Percentiles rank a stretch among this genome's conserved stretches.
phyloP scores from a whole-genome alignment of 1,140 invertebrate genomes.

The Drosophila cardini region DNA sequence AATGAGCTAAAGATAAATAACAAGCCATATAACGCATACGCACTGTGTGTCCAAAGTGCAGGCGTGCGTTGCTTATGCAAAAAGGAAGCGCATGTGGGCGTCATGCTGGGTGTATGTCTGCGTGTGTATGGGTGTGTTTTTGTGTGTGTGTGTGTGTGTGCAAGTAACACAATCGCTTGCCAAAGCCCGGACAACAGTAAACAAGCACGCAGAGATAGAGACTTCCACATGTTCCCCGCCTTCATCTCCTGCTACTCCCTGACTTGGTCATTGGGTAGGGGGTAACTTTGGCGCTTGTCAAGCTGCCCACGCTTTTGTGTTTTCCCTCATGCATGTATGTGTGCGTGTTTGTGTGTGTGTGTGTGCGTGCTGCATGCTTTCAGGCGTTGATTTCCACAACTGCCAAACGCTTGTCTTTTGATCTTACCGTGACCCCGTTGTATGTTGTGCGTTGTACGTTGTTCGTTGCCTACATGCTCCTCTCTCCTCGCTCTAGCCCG shows the following conservation, averaged over 20 bases:
- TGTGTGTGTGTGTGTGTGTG: conserved; percentile 20
- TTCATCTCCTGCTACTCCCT: not conserved
- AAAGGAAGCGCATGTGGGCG: conserved; percentile 59
- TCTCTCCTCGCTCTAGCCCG: not conserved
- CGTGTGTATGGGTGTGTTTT: not conserved
- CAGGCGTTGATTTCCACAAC: conserved; percentile 78
- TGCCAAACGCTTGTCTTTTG: conserved; percentile 81
- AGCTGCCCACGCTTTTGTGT: conserved; percentile 50
- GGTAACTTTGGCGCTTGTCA: conserved; percentile 41
- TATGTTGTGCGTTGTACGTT: not conserved
- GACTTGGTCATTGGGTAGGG: conserved; percentile 9
- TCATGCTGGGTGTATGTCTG: not conserved
- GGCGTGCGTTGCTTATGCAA: conserved; percentile 53
- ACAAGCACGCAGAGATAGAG: conserved; percentile 60
- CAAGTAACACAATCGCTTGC: conserved; percentile 48
- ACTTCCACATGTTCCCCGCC: conserved; percentile 1
- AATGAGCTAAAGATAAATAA: conserved; percentile 81
- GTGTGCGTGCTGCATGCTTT: conserved; percentile 49
- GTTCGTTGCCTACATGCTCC: not conserved
- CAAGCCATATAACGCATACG: conserved; percentile 81
- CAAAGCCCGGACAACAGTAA: conserved; percentile 63
- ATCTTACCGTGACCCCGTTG: conserved; percentile 59
- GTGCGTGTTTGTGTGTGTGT: not conserved
- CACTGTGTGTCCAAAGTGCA: conserved; percentile 64
- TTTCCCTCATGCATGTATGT: not conserved